Conservation (phyloP, 1,140 invertebrate species). For the Drosophila gunungcola region DNA sequence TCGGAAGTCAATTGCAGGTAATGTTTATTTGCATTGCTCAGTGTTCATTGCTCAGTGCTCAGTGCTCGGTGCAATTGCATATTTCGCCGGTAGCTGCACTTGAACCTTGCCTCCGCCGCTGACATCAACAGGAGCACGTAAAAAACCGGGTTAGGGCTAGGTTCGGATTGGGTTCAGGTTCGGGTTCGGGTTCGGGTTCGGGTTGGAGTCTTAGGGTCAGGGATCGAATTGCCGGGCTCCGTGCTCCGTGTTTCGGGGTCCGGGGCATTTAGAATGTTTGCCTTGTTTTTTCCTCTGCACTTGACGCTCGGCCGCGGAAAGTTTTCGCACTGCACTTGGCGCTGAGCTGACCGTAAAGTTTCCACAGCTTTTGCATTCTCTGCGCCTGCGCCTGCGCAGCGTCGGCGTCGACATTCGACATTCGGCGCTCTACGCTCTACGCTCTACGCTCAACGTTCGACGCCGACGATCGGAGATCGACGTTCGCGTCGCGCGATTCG, state of each 20-base stretch:
- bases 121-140: slow-evolving; percentile 47
- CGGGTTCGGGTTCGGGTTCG: slow-evolving; percentile 3
- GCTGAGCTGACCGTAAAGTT: slow-evolving; percentile 46
- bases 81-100: neutral
- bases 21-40: neutral
- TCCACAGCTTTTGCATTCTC: slow-evolving; percentile 40
- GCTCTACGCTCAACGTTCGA: slow-evolving; percentile 1
- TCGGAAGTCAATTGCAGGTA: neutral
- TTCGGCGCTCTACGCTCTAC: slow-evolving; percentile 9
- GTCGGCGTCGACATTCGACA: slow-evolving; percentile 22
- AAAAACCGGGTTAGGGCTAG: slow-evolving; percentile 1
- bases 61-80: neutral
- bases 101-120: slow-evolving; percentile 4
- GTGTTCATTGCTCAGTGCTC: too few relatives aligned
- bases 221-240: neutral
- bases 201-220: slow-evolving; percentile 1
- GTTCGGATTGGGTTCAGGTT: slow-evolving; percentile 7
- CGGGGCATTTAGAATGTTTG: slow-evolving; percentile 50
- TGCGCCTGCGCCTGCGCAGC: slow-evolving; percentile 47
- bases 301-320: slow-evolving; percentile 45
- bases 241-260: neutral
- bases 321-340: slow-evolving; percentile 55
- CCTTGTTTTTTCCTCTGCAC: slow-evolving; percentile 33
- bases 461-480: slow-evolving; percentile 6
- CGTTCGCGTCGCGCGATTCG: slow-evolving; percentile 54